These are phyloP conservation scores for Drosophila kanekoi DNA, from an alignment of 2,888 invertebrate genomes.

Conservation along the genomic window DNA sequence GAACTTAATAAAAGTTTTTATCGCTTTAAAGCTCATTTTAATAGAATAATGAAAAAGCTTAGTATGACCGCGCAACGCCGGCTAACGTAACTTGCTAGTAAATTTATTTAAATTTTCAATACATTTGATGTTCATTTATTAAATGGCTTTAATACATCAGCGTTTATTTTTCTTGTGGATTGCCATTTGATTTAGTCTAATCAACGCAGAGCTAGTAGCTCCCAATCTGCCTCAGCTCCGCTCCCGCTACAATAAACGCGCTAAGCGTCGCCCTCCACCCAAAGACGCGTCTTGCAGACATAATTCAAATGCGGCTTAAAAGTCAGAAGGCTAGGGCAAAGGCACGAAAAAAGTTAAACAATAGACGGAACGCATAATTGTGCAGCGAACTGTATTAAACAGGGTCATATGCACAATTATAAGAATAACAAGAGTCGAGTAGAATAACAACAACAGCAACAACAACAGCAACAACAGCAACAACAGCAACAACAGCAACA, in stretches of 20 bases:
- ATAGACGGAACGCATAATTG: slow-evolving; percentile 63
- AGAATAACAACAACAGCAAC: slow-evolving; percentile 6
- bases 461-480: slow-evolving; percentile 4
- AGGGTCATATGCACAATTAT: slow-evolving; percentile 80
- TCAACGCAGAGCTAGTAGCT: background rate
- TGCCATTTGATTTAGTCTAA: slow-evolving; percentile 1
- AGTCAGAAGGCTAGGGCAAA: slow-evolving; percentile 45
- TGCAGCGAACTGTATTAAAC: slow-evolving; percentile 77
- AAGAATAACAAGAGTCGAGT: slow-evolving; percentile 59
- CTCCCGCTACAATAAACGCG: too few species aligned
- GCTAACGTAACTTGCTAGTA: too few species aligned
- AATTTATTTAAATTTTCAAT: too few species aligned
- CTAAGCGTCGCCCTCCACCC: too few species aligned
- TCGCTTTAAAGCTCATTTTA: too few species aligned
- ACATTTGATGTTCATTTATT: too few species aligned
- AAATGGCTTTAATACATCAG: too few species aligned
- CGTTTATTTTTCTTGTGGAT: too few species aligned
- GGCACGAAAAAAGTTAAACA: slow-evolving; percentile 27
- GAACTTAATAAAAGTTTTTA: too few species aligned
- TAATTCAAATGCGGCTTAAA: slow-evolving; percentile 44
- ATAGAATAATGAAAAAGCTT: too few species aligned
- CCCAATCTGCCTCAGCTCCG: background rate
- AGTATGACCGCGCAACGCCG: too few species aligned
- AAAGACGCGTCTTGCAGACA: slow-evolving; percentile 4
- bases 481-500: slow-evolving; percentile 3